Evolutionary conservation across 2,797 vertebrate genomes (phyloP).

Genomic region (Synanceia verrucosa): DNA sequence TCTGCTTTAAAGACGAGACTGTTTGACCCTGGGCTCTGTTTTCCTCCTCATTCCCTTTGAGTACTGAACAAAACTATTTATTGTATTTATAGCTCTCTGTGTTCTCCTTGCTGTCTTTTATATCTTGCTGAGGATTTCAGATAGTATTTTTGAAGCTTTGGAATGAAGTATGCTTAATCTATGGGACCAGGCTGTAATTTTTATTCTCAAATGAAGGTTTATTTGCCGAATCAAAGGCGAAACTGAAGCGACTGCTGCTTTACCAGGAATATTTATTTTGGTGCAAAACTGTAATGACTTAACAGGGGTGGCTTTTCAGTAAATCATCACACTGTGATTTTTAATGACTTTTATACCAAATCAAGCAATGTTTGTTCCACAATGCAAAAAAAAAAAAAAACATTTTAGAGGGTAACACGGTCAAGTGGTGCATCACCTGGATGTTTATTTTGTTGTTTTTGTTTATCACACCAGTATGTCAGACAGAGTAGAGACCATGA

Average conservation of each 20-base stretch:
- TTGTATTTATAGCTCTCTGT: conserved; percentile 93
- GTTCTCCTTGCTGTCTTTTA: conserved; percentile 68
- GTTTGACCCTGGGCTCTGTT: conserved; percentile 67
- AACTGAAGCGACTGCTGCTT: conserved; percentile 49
- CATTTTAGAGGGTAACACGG: neutral
- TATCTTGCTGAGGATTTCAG: conserved; percentile 71
- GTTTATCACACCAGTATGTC: conserved; percentile 47
- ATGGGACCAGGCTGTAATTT: conserved; percentile 75
- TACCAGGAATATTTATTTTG: conserved; percentile 72
- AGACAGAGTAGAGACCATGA: conserved; percentile 42
- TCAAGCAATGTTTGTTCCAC: conserved; percentile 13
- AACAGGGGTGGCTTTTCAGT: conserved; percentile 29
- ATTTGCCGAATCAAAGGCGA: conserved; percentile 55
- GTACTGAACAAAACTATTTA: conserved; percentile 95
- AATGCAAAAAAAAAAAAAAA: conserved; percentile 1
- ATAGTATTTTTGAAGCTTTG: conserved; percentile 64
- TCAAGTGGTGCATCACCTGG: conserved; percentile 21
- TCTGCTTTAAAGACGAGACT: conserved; percentile 56
- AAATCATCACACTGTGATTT: conserved; percentile 59
- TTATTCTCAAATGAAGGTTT: conserved; percentile 59
- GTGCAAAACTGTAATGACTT: conserved; percentile 49
- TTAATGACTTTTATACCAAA: conserved; percentile 53
- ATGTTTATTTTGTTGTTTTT: conserved; percentile 17
- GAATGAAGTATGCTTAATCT: conserved; percentile 73
- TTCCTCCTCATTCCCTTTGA: conserved; percentile 67